Evolutionary conservation across 2,113 vertebrate species (phyloP).

Genomic region (Muscicapa adusta): DNA sequence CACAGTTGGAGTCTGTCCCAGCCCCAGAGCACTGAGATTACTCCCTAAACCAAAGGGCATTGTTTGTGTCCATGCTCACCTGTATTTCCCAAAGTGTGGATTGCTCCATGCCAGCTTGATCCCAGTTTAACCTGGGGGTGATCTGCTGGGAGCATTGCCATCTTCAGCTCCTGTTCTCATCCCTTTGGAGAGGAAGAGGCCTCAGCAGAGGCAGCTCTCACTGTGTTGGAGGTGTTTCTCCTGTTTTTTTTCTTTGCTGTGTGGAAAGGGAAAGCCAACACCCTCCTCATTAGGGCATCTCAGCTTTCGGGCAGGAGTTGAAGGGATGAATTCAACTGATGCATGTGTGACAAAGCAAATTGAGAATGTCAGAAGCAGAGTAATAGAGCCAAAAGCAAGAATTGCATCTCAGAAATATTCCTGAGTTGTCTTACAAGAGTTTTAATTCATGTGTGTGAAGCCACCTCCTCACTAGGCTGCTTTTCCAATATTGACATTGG

Average conservation of each 20-base stretch:
- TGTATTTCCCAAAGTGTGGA: not conserved
- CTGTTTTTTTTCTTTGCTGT: not conserved
- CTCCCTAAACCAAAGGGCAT: not conserved
- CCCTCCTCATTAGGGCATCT: accelerated
- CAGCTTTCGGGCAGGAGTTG: not conserved
- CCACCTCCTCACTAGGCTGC: not conserved
- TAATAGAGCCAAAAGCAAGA: not conserved
- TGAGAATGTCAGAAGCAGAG: not conserved
- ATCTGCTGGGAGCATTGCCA: not conserved
- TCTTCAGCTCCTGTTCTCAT: not conserved
- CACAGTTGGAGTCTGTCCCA: not conserved
- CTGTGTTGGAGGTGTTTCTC: not conserved
- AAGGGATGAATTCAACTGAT: not conserved
- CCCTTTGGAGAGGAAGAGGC: not conserved
- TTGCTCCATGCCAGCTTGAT: not conserved
- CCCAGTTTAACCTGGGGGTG: not conserved
- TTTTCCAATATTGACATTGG: not conserved
- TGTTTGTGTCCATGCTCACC: not conserved
- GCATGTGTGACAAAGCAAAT: accelerated
- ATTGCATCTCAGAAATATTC: not conserved
- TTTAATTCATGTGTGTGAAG: accelerated
- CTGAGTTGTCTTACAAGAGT: not conserved
- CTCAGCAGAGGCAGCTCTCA: not conserved
- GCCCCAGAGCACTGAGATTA: not conserved
- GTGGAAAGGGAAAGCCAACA: not conserved